Evolutionary conservation across 2,797 vertebrate genomes (phyloP), one percentile per base, ranked within the genome.

Genomic region (Odontamblyopus rebecca): DNA sequence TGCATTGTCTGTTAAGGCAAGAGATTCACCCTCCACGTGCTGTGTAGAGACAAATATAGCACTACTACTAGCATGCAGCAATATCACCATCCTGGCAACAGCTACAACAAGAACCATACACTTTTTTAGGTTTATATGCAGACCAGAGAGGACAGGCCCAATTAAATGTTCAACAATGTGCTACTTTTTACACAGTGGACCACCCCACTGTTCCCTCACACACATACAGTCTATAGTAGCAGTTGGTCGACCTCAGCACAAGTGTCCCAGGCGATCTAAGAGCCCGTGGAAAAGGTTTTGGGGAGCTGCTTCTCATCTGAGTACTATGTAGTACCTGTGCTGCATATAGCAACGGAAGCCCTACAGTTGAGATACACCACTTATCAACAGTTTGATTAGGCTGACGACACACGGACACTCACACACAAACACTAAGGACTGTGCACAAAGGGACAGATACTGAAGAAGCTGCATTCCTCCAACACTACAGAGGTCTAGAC

Each of bases 261-360:
- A 81, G 74, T 67, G 81, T 78, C 54, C 72, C 79, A 74, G 84
- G 85, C 85, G 85, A 67, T 77, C 70, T 79, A 80, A 76, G 77
- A 79, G 85, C 86, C 88, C 80, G 30, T 38, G 35, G 61, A 62
- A 82, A 85, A 65, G 75, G 75, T 85, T 83, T 60, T 82, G 82
- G 82, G 88, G 85, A 90, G 87, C 90, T 89, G 90, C 81, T 84
- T 87, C 87, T 89, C 82, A 76, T 81, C 15, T 48, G 13, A 48
- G 44, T 48, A 48, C 44, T 48, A 48, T 48, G 44, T 48, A 88
- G 91, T 93, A 94, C 92, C 93, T 93, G 93, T 80, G 90, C 91
- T 94, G 93, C 93, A 92, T 94, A 93, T 93, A 94, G 92, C 92
- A 91, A 94, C 93, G 93, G 93, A 95, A 95, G 93, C 93, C 92